Conservation (phyloP, 2,113 vertebrate genomes). For the Leuciscus idus region DNA sequence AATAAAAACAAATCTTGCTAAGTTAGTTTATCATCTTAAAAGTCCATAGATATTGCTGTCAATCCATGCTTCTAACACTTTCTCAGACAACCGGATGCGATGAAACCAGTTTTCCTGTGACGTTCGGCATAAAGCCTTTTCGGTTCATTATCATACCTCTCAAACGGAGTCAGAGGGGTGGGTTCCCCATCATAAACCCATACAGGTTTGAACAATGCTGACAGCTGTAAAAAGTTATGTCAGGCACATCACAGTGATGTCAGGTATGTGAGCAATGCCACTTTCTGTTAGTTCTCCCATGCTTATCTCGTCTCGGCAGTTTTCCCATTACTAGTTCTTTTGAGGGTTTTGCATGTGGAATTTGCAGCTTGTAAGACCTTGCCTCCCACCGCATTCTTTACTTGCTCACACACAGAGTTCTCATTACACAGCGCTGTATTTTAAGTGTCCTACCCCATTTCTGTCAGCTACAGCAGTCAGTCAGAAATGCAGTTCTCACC, state of each 20-base stretch:
- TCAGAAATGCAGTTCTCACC: background rate
- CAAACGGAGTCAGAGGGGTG: background rate
- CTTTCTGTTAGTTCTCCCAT: slow-evolving; percentile 34
- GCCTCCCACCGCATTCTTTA: slow-evolving; percentile 49
- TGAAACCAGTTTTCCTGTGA: too few species aligned
- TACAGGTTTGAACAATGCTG: slow-evolving; percentile 36
- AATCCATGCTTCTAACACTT: too few species aligned
- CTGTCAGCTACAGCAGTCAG: background rate
- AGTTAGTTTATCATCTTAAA: too few species aligned
- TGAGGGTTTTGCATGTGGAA: slow-evolving; percentile 42
- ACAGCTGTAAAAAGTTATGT: slow-evolving; percentile 35
- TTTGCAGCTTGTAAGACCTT: slow-evolving; percentile 33
- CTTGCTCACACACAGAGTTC: slow-evolving; percentile 26
- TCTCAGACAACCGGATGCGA: too few species aligned
- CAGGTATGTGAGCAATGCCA: slow-evolving; percentile 49
- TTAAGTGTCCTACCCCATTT: slow-evolving; percentile 17
- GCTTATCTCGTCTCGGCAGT: slow-evolving; percentile 37
- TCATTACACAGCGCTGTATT: slow-evolving; percentile 23
- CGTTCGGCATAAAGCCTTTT: too few species aligned
- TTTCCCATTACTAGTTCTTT: slow-evolving; percentile 37
- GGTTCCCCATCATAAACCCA: background rate
- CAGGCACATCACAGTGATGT: background rate
- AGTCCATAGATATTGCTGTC: too few species aligned
- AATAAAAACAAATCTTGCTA: too few species aligned
- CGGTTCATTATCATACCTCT: background rate